phyloP scores from a whole-genome alignment of 2,113 vertebrate genomes.

The Ibidorhyncha struthersii region DNA sequence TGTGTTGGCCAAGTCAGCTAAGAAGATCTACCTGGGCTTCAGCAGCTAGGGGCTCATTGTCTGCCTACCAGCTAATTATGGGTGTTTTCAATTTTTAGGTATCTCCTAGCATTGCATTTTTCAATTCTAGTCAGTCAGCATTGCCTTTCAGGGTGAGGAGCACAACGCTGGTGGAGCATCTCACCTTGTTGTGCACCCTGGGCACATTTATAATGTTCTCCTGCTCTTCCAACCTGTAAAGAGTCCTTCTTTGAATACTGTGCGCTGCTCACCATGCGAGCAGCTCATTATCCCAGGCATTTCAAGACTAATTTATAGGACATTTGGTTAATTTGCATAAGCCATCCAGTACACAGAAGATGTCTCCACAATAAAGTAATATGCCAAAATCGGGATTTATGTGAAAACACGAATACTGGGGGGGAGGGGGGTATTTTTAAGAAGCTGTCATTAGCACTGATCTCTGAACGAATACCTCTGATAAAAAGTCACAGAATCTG shows the following conservation, averaged over 20 bases:
- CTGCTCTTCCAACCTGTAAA: neutral
- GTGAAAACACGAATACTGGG: neutral
- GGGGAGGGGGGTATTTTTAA: neutral
- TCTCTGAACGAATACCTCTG: neutral
- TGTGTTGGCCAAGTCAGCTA: neutral
- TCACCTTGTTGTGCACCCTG: neutral
- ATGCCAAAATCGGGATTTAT: slow-evolving; percentile 47
- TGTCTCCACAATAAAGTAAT: slow-evolving; percentile 52
- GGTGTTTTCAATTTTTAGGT: neutral
- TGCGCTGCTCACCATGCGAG: neutral
- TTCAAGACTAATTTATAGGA: slow-evolving; percentile 59
- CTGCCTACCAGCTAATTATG: neutral
- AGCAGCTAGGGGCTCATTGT: neutral
- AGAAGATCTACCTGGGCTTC: neutral
- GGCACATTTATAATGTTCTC: neutral
- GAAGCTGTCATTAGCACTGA: neutral
- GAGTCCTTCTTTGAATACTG: neutral
- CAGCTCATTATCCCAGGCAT: slow-evolving; percentile 43
- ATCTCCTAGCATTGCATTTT: neutral
- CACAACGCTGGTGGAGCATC: neutral
- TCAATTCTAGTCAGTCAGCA: neutral
- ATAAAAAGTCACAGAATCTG: neutral
- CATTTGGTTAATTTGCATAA: slow-evolving; percentile 67
- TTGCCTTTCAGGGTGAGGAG: neutral
- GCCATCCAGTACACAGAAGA: slow-evolving; percentile 35